These are phyloP conservation scores for Apocheima hispidaria DNA, from an alignment of 2,888 invertebrate species.

Conservation along the genomic window DNA sequence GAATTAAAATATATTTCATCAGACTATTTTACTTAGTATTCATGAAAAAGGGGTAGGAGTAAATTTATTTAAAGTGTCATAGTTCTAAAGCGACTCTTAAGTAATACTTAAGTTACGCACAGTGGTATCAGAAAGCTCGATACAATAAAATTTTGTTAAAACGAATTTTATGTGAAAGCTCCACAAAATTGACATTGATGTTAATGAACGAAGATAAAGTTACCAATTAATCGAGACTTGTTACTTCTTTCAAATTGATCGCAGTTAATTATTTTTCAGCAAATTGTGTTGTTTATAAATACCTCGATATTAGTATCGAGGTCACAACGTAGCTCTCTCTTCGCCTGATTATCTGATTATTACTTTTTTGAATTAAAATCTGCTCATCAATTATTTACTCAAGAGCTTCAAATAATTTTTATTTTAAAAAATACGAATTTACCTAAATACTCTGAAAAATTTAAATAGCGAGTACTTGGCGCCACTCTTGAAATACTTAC, in stretches of 20 bases:
- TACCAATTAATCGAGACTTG: conserved; percentile 42
- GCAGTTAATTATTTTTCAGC: conserved; percentile 1
- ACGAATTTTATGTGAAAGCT: conserved; percentile 26
- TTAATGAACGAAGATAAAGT: conserved; percentile 44
- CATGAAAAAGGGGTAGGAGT: background rate
- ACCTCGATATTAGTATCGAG: too few relatives aligned
- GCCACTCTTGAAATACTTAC: too few relatives aligned
- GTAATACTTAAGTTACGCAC: conserved; percentile 7
- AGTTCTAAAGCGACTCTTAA: conserved; percentile 1
- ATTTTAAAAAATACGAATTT: too few relatives aligned
- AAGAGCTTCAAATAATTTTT: too few relatives aligned
- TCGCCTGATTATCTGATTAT: too few relatives aligned
- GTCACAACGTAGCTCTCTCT: too few relatives aligned
- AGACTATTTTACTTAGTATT: too few relatives aligned
- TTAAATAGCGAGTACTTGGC: too few relatives aligned
- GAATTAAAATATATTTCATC: background rate
- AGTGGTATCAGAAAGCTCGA: conserved; percentile 16
- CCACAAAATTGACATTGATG: conserved; percentile 42
- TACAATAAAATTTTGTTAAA: conserved; percentile 32
- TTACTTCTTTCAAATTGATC: conserved; percentile 41
- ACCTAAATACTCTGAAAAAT: too few relatives aligned
- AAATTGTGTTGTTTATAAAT: background rate
- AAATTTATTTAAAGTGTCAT: background rate
- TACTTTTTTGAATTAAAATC: too few relatives aligned
- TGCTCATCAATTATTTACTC: too few relatives aligned